phyloP scores from a whole-genome alignment of 2,888 invertebrate species.

The Panopea generosa region DNA sequence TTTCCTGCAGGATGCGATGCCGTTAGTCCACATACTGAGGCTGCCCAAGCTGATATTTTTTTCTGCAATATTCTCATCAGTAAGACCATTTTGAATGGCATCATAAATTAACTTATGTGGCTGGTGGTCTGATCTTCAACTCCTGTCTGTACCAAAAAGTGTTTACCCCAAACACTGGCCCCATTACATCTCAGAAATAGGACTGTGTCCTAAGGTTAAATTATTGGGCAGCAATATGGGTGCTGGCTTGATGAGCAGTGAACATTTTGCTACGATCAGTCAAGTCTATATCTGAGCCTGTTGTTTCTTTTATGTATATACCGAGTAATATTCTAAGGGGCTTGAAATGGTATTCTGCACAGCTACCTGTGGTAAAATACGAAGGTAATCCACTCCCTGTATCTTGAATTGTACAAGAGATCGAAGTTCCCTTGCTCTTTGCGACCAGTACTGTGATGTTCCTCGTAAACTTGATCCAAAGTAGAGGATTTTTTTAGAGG shows the following conservation, averaged over 20 bases:
- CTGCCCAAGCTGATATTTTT: constrained; percentile 51
- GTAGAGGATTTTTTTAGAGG: constrained; percentile 53
- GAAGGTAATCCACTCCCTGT: constrained; percentile 55
- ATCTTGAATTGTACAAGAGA: constrained; percentile 52
- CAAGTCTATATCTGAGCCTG: constrained; percentile 45
- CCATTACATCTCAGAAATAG: constrained; percentile 65
- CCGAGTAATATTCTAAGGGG: constrained; percentile 51
- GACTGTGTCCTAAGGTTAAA: constrained; percentile 54
- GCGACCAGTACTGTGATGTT: constrained; percentile 59
- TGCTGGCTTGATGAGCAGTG: constrained; percentile 55
- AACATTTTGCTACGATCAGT: constrained; percentile 41
- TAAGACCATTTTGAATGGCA: constrained; percentile 41
- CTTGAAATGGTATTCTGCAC: constrained; percentile 68
- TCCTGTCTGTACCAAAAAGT: constrained; percentile 68
- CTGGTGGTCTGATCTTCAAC: constrained; percentile 63
- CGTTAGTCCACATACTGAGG: constrained; percentile 50
- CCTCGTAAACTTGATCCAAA: constrained; percentile 50
- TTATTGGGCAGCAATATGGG: constrained; percentile 61
- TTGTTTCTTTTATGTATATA: constrained; percentile 51
- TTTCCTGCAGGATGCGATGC: constrained; percentile 52
- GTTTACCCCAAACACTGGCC: constrained; percentile 64
- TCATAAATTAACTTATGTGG: constrained; percentile 57
- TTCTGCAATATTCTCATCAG: constrained; percentile 45
- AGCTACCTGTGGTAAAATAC: constrained; percentile 67
- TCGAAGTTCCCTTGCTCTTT: constrained; percentile 44